phyloP scores from a whole-genome alignment of 2,113 vertebrate species.

The Callionymus lyra region DNA sequence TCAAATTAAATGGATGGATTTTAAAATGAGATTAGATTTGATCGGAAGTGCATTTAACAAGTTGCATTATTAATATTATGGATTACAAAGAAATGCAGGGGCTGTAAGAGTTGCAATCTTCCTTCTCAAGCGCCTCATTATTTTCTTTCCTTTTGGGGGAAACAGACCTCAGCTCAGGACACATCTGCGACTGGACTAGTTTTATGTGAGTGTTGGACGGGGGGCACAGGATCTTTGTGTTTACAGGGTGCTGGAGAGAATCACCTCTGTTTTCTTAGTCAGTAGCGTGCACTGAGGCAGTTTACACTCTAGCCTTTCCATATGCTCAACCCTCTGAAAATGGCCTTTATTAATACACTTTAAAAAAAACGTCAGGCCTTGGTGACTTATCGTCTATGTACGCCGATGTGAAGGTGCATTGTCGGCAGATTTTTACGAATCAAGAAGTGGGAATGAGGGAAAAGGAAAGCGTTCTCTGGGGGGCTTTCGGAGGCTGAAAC shows the following conservation, averaged over 20 bases:
- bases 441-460: conserved; percentile 12
- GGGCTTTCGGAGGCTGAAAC: conserved; percentile 23
- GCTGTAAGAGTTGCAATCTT: no score
- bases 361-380: conserved; percentile 32
- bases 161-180: conserved; percentile 21
- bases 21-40: no score
- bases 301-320: conserved; percentile 52
- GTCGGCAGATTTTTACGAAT: conserved; percentile 52
- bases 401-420: conserved; percentile 57
- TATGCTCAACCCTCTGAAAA: conserved; percentile 46
- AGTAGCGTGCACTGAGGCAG: conserved; percentile 42
- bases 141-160: conserved; percentile 20
- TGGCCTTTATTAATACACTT: conserved; percentile 54
- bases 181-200: conserved; percentile 22
- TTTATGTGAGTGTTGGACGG: conserved; percentile 17
- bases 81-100: no score
- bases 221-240: conserved; percentile 7
- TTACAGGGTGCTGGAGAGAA: conserved; percentile 35
- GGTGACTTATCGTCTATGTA: conserved; percentile 52
- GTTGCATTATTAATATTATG: no score
- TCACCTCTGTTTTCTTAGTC: conserved; percentile 51
- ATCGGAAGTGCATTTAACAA: no score
- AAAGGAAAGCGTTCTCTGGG: conserved; percentile 55
- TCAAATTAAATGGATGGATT: no score
- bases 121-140: conserved; percentile 20